Conservation (phyloP, 2,797 vertebrate genomes). For the Chiroxiphia lanceolata region DNA sequence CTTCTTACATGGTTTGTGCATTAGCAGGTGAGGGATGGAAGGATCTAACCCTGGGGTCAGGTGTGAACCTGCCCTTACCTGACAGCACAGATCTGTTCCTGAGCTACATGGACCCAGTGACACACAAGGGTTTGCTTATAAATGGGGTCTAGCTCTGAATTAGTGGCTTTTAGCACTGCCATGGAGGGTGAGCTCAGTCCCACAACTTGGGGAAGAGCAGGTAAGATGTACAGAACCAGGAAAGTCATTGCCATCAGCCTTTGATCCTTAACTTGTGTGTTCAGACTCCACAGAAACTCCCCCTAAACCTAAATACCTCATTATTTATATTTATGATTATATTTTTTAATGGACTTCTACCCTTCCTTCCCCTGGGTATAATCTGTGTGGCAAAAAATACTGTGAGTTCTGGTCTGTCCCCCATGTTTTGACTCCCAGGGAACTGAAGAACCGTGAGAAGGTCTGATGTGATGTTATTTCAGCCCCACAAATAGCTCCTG, state of each 20-base stretch:
- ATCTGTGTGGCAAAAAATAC: constrained; percentile 29
- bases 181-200: neutral
- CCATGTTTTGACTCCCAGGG: constrained; percentile 27
- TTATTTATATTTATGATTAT: constrained; percentile 1
- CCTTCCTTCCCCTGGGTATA: constrained; percentile 2
- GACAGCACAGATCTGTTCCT: neutral
- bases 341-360: constrained; percentile 1
- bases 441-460: constrained; percentile 62
- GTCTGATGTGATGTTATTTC: constrained; percentile 44
- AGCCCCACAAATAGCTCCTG: constrained; percentile 42
- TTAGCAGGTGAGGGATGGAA: neutral
- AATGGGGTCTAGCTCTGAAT: neutral
- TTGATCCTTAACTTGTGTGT: neutral
- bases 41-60: neutral
- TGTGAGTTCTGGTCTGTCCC: neutral
- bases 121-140: neutral
- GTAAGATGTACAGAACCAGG: neutral
- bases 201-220: neutral
- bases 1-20: neutral
- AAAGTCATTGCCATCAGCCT: neutral
- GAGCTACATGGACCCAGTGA: neutral
- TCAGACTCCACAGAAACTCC: neutral
- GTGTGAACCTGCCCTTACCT: neutral
- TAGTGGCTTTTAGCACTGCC: neutral
- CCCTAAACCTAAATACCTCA: neutral